Base-by-base conservation (phyloP, 2,888 invertebrate species). In the Auanema freiburgensis region DNA sequence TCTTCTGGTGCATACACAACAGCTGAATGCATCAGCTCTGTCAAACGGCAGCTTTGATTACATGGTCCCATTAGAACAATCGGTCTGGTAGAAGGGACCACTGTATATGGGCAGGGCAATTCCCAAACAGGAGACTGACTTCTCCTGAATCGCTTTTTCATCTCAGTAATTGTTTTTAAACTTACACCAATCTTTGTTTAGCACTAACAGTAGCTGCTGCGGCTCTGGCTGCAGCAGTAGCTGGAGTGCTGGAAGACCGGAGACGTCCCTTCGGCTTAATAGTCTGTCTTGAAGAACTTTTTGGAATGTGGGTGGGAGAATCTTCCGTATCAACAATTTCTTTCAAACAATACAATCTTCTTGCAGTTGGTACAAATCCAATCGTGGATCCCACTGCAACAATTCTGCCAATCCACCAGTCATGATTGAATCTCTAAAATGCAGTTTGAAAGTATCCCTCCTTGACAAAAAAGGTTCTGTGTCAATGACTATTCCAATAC, bases 361-460 rank as follows among this genome's bases (percentile, higher is more conserved):
- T 59, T 1, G 76, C 74, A 18, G 76, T 94, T 80, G 98, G 98
- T 86, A 98, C 96, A 89, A 98, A 98, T 80, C 97, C 96, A 85
- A 97, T 92, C 88, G 96, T 95, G 88, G 91, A 90, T 85, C 92
- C 93, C 88, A 96, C 96, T 87, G 92, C 92, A 86, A 98, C 97
- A 86, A 95, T 89, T 83, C 97, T 90, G 76, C 98, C 98, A 87
- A 98, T 97, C 98, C 98, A 98, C 98, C 98, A 98, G 89, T 97
- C 94, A 90, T 96, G 95, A 89, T 96, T 96, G 88, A 93, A 97
- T 88, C 97, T 98, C 89, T 86, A 58, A 46, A 66, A 51, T 21
- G 12, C 8, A 33, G 3, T 33, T 33, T 33, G 33, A 33, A 33
- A 33, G 8, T 33, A 33, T 33, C 33, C 33, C 33, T 33, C 8